Conservation (phyloP, 2,113 vertebrate species). For the Neotoma lepida region DNA sequence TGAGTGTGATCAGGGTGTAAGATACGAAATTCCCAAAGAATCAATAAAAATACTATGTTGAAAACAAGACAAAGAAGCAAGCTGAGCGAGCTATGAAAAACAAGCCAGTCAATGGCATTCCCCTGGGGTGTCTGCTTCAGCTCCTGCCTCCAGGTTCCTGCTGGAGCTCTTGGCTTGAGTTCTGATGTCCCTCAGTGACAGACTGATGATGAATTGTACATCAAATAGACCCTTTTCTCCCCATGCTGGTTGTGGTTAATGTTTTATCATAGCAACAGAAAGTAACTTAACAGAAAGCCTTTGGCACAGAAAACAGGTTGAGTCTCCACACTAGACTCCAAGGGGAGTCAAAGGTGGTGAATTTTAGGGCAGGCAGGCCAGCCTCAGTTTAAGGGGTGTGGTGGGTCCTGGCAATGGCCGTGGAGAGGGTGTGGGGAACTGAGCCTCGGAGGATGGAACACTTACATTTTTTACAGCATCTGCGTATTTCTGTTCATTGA, state of each 20-base stretch:
- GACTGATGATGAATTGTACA: not conserved
- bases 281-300: not conserved
- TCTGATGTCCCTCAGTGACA: not conserved
- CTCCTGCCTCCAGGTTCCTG: not conserved
- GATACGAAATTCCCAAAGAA: no score
- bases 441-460: not conserved
- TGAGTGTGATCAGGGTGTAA: no score
- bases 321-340: not conserved
- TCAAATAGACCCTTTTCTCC: not conserved
- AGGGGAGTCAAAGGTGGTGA: not conserved
- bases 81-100: not conserved
- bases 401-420: not conserved
- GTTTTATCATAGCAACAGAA: not conserved
- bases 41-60: no score
- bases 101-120: not conserved
- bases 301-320: not conserved
- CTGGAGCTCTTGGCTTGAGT: no score
- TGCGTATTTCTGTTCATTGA: slow-evolving; percentile 98
- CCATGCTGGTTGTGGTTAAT: not conserved
- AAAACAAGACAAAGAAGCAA: not conserved
- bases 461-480: slow-evolving; percentile 98
- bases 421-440: not conserved
- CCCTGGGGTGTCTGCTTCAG: not conserved
- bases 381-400: not conserved
- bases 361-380: not conserved